A percentile compares a stretch with the other conserved stretches of the same genome.
Evolutionary conservation across 2,113 vertebrate genomes (phyloP).

Genomic region (western clawed frog (Xenopus tropicalis)): DNA sequence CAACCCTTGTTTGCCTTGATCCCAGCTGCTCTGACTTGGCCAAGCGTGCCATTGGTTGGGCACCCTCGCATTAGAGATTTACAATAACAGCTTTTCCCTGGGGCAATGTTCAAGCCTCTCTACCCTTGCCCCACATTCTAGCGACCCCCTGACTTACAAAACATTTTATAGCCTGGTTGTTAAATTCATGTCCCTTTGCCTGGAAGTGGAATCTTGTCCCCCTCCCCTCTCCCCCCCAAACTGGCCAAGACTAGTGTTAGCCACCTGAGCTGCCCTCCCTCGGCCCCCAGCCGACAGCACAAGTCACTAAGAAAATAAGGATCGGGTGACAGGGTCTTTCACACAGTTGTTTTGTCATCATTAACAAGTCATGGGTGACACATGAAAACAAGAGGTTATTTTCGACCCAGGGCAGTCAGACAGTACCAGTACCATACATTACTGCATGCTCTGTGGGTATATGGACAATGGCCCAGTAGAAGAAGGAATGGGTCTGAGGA

Average conservation of each 20-base stretch:
- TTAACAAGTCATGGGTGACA: background rate
- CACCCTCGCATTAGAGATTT: too few relatives aligned
- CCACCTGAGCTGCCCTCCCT: slow-evolving; percentile 19
- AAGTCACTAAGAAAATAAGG: slow-evolving; percentile 17
- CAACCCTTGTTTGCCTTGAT: background rate
- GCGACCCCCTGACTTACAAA: too few relatives aligned
- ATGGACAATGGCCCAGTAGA: too few relatives aligned
- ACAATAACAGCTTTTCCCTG: too few relatives aligned
- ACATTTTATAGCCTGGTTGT: background rate
- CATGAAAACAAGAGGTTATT: background rate
- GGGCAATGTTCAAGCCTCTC: too few relatives aligned
- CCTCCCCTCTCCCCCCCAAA: background rate
- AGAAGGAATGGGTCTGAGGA: too few relatives aligned
- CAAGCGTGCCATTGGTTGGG: too few relatives aligned
- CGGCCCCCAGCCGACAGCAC: background rate
- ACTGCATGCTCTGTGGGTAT: too few relatives aligned
- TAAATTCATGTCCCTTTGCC: background rate
- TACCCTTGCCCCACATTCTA: too few relatives aligned
- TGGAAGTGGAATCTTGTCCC: background rate
- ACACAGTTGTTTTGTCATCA: background rate
- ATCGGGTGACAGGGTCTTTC: background rate
- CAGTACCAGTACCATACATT: background rate
- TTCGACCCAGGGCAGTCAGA: background rate
- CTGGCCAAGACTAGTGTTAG: slow-evolving; percentile 9
- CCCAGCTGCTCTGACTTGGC: too few relatives aligned